Evolutionary conservation across 2,888 invertebrate genomes (phyloP).

Genomic region (Machimus rusticus): DNA sequence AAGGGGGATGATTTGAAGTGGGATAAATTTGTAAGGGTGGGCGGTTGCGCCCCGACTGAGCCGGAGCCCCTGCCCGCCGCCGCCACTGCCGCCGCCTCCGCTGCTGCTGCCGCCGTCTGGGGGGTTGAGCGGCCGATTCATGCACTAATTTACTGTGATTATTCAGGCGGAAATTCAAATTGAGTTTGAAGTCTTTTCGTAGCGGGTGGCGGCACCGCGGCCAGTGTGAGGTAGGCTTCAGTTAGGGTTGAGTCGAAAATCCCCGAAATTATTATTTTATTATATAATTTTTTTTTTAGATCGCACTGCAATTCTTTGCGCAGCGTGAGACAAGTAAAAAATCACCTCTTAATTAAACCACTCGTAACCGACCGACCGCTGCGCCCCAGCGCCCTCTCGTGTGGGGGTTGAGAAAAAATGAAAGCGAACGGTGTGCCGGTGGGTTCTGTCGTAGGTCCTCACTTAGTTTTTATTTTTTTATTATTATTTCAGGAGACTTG

Average conservation of each 20-base stretch:
- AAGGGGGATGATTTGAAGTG: neutral
- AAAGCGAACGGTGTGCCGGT: neutral
- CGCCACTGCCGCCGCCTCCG: no score
- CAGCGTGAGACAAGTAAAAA: constrained; percentile 44
- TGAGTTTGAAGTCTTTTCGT: constrained; percentile 36
- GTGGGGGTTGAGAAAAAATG: neutral
- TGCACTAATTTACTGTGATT: constrained; percentile 40
- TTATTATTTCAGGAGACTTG: neutral
- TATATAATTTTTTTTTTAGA: neutral
- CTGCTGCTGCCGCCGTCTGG: neutral
- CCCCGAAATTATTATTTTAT: neutral
- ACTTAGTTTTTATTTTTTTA: neutral
- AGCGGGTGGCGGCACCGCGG: constrained; percentile 26
- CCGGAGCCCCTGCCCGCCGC: neutral
- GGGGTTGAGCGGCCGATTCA: neutral
- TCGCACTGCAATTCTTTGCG: neutral
- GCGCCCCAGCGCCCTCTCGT: neutral
- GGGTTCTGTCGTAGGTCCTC: neutral
- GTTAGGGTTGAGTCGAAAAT: neutral
- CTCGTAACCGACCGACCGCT: constrained; percentile 5
- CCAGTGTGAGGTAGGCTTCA: neutral
- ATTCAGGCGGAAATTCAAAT: constrained; percentile 40
- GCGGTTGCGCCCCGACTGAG: neutral
- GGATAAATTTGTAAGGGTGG: neutral
- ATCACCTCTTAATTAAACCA: constrained; percentile 47